Base-by-base conservation (phyloP, 2,888 invertebrate species). In the Sialis fuliginosa region DNA sequence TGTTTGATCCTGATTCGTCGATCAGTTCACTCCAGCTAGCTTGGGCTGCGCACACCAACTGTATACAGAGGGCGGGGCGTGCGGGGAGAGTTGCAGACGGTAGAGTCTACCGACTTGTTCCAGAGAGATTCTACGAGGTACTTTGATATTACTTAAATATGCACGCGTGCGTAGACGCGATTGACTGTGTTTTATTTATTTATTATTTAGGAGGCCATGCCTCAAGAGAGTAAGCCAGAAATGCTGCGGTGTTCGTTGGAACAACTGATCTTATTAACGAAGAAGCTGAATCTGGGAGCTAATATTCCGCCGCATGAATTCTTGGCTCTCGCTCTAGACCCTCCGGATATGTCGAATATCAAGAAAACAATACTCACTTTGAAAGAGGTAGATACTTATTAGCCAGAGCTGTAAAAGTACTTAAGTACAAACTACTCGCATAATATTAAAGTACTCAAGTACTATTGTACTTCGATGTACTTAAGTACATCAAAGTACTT, bases 11-110 rank as follows among this genome's bases (percentile, higher is more conserved):
- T 1, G 66, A 68, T 0, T 86, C 90, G 0, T 88, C 87, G 68
- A 88, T 81, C 60, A 77, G 82, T 13, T 75, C 79, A 42, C 71
- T 96, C 41, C 76, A 81, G 55, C 60, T 92, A 52, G 69, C 74
- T 48, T 96, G 95, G 95, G 89, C 93, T 0, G 84, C 92, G 1
- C 83, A 86, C 58, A 79, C 83, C 1, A 93, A 86, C 64, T 92
- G 91, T 58, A 79, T 76, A 32, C 96, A 96, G 66, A 75, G 96
- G 47, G 77, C 83, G 41, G 96, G 96, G 2, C 79, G 96, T 50
- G 87, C 89, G 46, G 96, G 96, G 1, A 77, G 96, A 54, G 82
- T 92, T 6, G 73, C 83, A 47, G 78, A 81, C 57, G 93, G 89
- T 0, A 70, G 88, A 54, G 89, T 91, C 5, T 96, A 90, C 63